Evolutionary conservation across 2,888 invertebrate species (phyloP), one percentile per base, ranked within the genome.

Genomic region (Limnephilus auricula): DNA sequence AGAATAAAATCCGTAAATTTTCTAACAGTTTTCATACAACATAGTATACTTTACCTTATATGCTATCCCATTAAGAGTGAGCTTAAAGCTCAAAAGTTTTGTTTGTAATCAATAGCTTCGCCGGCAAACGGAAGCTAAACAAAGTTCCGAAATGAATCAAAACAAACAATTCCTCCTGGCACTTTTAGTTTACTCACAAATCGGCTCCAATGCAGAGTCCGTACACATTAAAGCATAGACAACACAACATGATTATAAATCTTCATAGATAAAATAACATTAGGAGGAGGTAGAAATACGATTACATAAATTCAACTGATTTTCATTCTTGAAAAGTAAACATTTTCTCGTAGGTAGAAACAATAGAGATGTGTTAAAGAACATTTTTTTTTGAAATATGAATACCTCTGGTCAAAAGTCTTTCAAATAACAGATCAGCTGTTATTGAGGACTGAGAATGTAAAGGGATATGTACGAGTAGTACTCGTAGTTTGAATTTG

Each of bases 81-180:
- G n/a, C 65, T 65, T 25, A 65, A 65, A 65, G 65, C 6, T 65
- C n/a, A 25, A 65, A 65, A 65, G 65, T 65, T 65, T 2, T 9
- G 65, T n/a, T 65, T 65, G 65, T 65, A 65, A 65, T 65, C 65
- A 65, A 65, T 25, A 65, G 65, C 65, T 25, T 25, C 25, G 25
- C 65, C 65, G 65, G n/a, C 25, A 65, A 65, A 65, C 65, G 65
- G 65, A 25, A 5, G 9, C 65, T 65, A 65, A 65, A 65, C 25
- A 65, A 65, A 65, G 65, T 65, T 65, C 65, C 65, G 65, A 65
- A n/a, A 65, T 65, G 65, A 65, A 65, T 65, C 65, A 65, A 25
- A 65, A 65, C 65, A 65, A 65, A 65, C 65, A 65, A 65, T 65
- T 65, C 65, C 65, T 65, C 65, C 65, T 65, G 65, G 65, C 65